Evolutionary conservation across 2,888 invertebrate species (phyloP).

Genomic region (Fabriciana adippe): DNA sequence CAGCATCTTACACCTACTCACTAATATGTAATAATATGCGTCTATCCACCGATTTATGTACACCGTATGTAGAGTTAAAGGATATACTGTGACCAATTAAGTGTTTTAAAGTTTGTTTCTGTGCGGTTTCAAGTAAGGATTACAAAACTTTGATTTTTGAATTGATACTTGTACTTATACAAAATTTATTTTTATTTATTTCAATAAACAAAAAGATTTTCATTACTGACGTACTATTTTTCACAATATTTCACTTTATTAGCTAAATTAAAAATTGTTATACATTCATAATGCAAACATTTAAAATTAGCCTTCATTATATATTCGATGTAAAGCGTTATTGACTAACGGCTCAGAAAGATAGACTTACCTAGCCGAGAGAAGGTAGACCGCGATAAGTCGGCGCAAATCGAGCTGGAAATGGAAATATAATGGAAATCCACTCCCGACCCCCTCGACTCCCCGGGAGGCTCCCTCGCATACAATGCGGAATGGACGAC

Average conservation of each 20-base stretch:
- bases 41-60: constrained; percentile 30
- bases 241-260: background rate
- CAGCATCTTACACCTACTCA: constrained; percentile 49
- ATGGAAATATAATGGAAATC: constrained; percentile 82
- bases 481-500: constrained; percentile 81
- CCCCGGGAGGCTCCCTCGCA: constrained; percentile 50
- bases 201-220: no score
- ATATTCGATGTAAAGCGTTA: constrained; percentile 63
- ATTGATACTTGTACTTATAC: no score
- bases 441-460: constrained; percentile 55
- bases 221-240: background rate
- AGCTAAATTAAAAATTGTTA: background rate
- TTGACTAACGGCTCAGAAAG: constrained; percentile 79
- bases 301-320: constrained; percentile 32
- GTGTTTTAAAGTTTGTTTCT: background rate
- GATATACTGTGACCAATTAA: constrained; percentile 37
- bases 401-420: constrained; percentile 79
- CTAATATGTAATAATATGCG: constrained; percentile 42
- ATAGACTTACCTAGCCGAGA: constrained; percentile 75
- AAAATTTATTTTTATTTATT: no score
- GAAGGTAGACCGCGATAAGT: constrained; percentile 80
- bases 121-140: background rate
- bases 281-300: constrained; percentile 4
- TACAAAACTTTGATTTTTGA: no score
- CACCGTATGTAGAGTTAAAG: constrained; percentile 10